Percentiles rank a stretch among this genome's conserved stretches.
Evolutionary conservation across 2,797 vertebrate genomes (phyloP).

Genomic region (Pipistrellus nathusii): DNA sequence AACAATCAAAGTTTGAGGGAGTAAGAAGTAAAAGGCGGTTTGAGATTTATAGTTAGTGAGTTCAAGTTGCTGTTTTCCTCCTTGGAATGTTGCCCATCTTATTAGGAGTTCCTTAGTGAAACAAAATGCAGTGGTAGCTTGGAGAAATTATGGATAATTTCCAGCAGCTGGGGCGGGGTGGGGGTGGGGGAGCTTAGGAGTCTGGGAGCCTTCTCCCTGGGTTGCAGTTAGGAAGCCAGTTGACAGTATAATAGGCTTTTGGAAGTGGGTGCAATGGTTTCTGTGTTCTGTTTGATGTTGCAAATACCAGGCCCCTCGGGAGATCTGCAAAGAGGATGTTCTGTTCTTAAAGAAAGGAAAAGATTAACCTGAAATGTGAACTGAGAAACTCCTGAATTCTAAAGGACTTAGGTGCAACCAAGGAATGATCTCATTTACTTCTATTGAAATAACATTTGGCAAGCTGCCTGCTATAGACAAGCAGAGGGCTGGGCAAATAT

Average conservation of each 20-base stretch:
- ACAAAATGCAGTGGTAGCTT: constrained; percentile 87
- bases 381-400: constrained; percentile 83
- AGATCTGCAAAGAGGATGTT: constrained; percentile 86
- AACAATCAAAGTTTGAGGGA: constrained; percentile 55
- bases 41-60: constrained; percentile 60
- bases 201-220: constrained; percentile 87
- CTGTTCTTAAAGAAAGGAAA: constrained; percentile 88
- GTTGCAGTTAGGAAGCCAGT: constrained; percentile 86
- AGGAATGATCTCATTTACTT: constrained; percentile 80
- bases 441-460: constrained; percentile 81
- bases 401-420: constrained; percentile 82
- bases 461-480: constrained; percentile 67
- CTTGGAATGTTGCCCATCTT: constrained; percentile 85
- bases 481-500: constrained; percentile 44
- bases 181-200: constrained; percentile 74
- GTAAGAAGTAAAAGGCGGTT: not conserved
- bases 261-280: constrained; percentile 84
- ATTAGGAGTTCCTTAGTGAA: constrained; percentile 87
- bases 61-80: constrained; percentile 74
- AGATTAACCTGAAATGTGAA: constrained; percentile 89
- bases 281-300: constrained; percentile 89
- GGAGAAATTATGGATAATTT: constrained; percentile 86
- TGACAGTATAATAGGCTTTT: constrained; percentile 88
- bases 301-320: constrained; percentile 86
- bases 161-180: constrained; percentile 71